These are phyloP conservation scores for Ichneumon xanthorius DNA, from an alignment of 2,888 invertebrate species.

Conservation along the genomic window DNA sequence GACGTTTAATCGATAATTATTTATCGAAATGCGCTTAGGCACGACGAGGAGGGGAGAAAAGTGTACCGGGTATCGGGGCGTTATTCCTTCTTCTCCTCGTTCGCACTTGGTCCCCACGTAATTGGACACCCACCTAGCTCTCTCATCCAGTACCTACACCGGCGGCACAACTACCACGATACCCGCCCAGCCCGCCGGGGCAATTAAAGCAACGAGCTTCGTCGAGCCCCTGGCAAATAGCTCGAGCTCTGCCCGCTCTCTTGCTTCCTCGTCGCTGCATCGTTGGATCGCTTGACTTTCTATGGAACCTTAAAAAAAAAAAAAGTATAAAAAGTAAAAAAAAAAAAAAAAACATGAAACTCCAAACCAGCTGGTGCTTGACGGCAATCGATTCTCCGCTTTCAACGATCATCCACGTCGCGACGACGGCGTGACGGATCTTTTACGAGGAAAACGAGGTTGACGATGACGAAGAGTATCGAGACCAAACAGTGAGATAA, in stretches of 20 bases:
- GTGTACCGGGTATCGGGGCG: constrained; percentile 43
- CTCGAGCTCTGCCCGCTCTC: constrained; percentile 34
- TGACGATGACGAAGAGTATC: constrained; percentile 11
- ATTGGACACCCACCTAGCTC: constrained; percentile 67
- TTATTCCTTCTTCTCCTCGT: constrained; percentile 65
- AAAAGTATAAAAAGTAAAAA: constrained; percentile 1
- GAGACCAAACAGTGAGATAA: neutral
- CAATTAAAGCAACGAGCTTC: constrained; percentile 68
- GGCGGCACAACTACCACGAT: constrained; percentile 39
- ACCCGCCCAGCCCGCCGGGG: constrained; percentile 55
- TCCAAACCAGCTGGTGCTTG: constrained; percentile 48
- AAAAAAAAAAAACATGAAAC: constrained; percentile 14
- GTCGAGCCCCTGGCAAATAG: constrained; percentile 65
- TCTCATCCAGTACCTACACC: constrained; percentile 58
- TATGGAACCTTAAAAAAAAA: constrained; percentile 27
- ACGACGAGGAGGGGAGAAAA: constrained; percentile 27
- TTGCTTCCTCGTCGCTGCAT: constrained; percentile 30
- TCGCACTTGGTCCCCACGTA: constrained; percentile 67
- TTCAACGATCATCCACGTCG: constrained; percentile 54
- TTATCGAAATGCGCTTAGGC: constrained; percentile 67
- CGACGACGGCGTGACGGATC: constrained; percentile 34
- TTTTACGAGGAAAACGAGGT: constrained; percentile 34
- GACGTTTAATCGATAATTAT: constrained; percentile 66
- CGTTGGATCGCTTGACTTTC: constrained; percentile 41
- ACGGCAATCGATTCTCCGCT: constrained; percentile 45